Conservation (phyloP, 1,140 invertebrate genomes). For the Hypsibius dujardini region DNA sequence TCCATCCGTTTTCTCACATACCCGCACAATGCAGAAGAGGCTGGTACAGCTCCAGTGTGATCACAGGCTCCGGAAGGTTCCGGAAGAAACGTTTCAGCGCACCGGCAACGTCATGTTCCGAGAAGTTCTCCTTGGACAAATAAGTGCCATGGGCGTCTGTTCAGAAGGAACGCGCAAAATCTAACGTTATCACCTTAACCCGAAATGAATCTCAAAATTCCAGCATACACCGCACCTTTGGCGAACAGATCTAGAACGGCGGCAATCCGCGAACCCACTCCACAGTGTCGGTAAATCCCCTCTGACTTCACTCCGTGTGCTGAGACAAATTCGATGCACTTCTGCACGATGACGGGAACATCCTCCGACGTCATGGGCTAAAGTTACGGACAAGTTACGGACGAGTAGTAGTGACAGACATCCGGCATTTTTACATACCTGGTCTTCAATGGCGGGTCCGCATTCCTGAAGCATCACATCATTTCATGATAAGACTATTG, state of each 20-base stretch:
- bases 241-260: conserved; percentile 53
- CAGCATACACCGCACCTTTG: conserved; percentile 27
- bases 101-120: conserved; percentile 66
- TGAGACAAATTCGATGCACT: conserved; percentile 71
- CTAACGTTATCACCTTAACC: too few species aligned
- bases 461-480: conserved; percentile 51
- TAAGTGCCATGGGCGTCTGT: conserved; percentile 60
- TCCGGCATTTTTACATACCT: conserved; percentile 28
- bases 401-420: too few species aligned
- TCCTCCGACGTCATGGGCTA: conserved; percentile 59
- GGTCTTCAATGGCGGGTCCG: conserved; percentile 53
- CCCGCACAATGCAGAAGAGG: conserved; percentile 26
- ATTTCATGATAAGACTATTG: conserved; percentile 41
- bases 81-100: conserved; percentile 64
- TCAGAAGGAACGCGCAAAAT: background rate
- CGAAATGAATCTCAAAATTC: conserved; percentile 4
- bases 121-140: conserved; percentile 49
- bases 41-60: conserved; percentile 32
- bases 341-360: conserved; percentile 68
- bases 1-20: background rate
- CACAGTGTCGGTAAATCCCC: conserved; percentile 65
- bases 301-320: conserved; percentile 48
- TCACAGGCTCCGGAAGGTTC: conserved; percentile 51
- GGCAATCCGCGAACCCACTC: conserved; percentile 52
- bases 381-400: too few species aligned